Evolutionary conservation across 1,140 invertebrate species (phyloP), one percentile per base, ranked within the genome.

Genomic region (Hydropsyche tenuis): DNA sequence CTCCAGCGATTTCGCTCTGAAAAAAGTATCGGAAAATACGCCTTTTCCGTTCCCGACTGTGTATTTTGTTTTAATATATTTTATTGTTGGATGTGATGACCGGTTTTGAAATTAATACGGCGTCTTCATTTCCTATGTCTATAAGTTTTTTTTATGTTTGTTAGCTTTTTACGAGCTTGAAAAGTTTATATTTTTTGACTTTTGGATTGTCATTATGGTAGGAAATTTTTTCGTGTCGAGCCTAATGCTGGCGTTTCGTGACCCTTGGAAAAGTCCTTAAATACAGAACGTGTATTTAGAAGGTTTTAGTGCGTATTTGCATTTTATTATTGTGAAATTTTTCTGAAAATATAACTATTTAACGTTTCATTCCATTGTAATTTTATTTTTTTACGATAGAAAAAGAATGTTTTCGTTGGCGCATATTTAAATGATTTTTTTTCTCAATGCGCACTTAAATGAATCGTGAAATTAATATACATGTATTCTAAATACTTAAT

Each of bases 241-340:
- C 22, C 22, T 60, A 60, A 60, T 60, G 20, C 23, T 60, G 56
- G 23, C 56, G 56, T 60, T 60, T 60, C 56, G 56, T 60, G 56
- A 60, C 56, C 22, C 11, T 25, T 12, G 12, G 16, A 48, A 48
- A 48, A 48, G 16, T 48, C 30, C 45, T 48, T 14, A 48, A 48
- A 48, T 48, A 48, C 16, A 14, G n/a, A 60, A 22, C 56, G 56
- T 60, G 56, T 60, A 60, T 60, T 60, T 60, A 60, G 56, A 20
- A 60, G 23, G 56, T 20, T 60, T 60, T 60, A 60, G 56, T 60
- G 56, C 56, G 56, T 60, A 60, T 60, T 60, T 60, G 56, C 56
- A 60, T 60, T 60, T 60, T 60, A 60, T 60, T 60, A 20, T 60
- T 60, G 56, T 60, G 56, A 60, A 53, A 53, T 53, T 60, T 20